phyloP scores from a whole-genome alignment of 2,797 vertebrate genomes.

The Chaetophractus vellerosus region DNA sequence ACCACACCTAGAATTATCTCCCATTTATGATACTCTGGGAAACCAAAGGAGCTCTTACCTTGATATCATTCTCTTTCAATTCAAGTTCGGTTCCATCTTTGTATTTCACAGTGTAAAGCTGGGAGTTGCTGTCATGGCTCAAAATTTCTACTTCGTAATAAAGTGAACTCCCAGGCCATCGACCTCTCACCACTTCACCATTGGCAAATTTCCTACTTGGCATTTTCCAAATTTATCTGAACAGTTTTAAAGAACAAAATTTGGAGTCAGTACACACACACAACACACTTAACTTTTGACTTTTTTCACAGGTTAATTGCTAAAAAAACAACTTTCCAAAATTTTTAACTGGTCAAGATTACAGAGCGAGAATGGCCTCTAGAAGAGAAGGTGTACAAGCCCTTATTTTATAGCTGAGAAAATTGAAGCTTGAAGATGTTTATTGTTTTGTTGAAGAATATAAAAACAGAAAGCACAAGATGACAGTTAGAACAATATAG shows the following conservation, averaged over 20 bases:
- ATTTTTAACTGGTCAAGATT: neutral
- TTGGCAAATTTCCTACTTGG: constrained; percentile 92
- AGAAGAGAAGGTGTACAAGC: neutral
- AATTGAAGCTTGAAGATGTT: neutral
- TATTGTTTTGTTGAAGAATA: neutral
- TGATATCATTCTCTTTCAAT: constrained; percentile 95
- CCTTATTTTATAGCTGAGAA: neutral
- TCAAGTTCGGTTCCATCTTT: constrained; percentile 98
- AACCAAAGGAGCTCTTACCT: constrained; percentile 87
- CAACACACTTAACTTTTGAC: neutral
- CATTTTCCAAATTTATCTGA: constrained; percentile 91
- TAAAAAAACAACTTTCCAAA: constrained; percentile 12
- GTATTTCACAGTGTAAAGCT: constrained; percentile 97
- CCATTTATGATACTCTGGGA: accelerated
- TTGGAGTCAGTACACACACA: constrained; percentile 5
- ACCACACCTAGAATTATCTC: neutral
- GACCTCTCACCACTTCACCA: constrained; percentile 97
- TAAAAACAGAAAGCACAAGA: neutral
- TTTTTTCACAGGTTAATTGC: neutral
- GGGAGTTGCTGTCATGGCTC: constrained; percentile 89
- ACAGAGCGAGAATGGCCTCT: neutral
- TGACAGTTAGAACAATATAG: neutral
- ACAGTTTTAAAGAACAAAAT: constrained; percentile 4
- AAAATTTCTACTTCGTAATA: constrained; percentile 97
- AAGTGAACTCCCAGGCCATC: constrained; percentile 97